phyloP scores from a whole-genome alignment of 2,113 vertebrate species.

The Taxidea taxus region DNA sequence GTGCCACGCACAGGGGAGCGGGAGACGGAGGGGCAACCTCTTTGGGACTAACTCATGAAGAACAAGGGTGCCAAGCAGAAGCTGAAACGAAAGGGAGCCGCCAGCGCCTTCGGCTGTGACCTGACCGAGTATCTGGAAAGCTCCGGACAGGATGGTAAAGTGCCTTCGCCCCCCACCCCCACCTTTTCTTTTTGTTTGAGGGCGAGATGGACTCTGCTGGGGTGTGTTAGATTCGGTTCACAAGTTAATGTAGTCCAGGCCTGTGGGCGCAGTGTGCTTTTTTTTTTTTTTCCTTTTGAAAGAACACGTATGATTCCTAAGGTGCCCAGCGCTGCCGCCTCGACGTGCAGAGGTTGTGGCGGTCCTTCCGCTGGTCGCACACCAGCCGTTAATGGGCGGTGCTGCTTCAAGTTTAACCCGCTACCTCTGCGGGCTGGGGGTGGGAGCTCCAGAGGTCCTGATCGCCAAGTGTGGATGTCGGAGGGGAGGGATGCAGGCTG shows the following conservation, averaged over 20 bases:
- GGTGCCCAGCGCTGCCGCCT: background rate
- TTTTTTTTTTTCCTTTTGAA: background rate
- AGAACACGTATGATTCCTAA: background rate
- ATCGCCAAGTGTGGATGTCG: background rate
- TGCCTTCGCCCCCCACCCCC: background rate
- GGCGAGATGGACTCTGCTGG: slow-evolving; percentile 18
- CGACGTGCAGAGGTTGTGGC: background rate
- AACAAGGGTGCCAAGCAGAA: slow-evolving; percentile 98
- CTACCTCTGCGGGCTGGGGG: background rate
- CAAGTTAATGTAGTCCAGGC: slow-evolving; percentile 62
- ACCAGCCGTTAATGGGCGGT: slow-evolving; percentile 1
- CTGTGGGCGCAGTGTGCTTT: background rate
- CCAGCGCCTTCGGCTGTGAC: slow-evolving; percentile 96
- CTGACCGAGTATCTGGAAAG: slow-evolving; percentile 95
- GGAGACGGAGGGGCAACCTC: slow-evolving; percentile 81
- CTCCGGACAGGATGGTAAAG: slow-evolving; percentile 97
- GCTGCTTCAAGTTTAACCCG: background rate
- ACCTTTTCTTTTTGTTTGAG: background rate
- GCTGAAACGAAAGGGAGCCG: slow-evolving; percentile 94
- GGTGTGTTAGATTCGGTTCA: slow-evolving; percentile 19
- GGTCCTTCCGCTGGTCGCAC: background rate
- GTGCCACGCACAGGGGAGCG: slow-evolving; percentile 79
- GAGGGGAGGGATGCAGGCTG: background rate
- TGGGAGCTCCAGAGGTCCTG: background rate
- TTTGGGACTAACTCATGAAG: slow-evolving; percentile 95